Evolutionary conservation across 2,888 invertebrate genomes (phyloP).

Genomic region (Megaustenia siamemsis): DNA sequence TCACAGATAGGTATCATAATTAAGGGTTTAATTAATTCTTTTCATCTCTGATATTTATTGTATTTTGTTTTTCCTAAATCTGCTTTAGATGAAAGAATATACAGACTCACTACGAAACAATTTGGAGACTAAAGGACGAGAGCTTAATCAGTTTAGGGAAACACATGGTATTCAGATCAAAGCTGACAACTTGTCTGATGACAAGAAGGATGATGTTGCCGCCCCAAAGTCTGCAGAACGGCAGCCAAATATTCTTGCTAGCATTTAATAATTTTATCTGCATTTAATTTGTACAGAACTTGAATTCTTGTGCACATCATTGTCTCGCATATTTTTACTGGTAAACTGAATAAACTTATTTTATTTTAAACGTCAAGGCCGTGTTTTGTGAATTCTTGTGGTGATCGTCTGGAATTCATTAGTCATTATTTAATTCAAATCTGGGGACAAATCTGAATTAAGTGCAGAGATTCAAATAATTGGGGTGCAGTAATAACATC

Average conservation of each 20-base stretch:
- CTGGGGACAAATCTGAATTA: no score
- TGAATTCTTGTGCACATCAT: neutral
- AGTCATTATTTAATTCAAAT: no score
- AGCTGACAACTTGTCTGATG: conserved; percentile 26
- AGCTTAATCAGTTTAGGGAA: conserved; percentile 95
- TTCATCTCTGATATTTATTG: neutral
- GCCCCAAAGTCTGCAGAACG: conserved; percentile 26
- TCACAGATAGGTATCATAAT: no score
- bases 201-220: conserved; percentile 3
- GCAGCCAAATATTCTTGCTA: conserved; percentile 46
- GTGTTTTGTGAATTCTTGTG: no score
- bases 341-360: no score
- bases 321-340: no score
- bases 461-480: no score
- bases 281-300: neutral
- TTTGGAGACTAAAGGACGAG: conserved; percentile 90
- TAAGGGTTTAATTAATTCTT: no score
- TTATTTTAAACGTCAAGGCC: no score
- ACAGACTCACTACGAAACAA: conserved; percentile 18
- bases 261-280: conserved; percentile 8
- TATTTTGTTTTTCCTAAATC: neutral
- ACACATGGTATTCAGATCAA: conserved; percentile 38
- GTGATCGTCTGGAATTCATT: no score
- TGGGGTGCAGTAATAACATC: no score
- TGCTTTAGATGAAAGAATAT: conserved; percentile 42